These are phyloP conservation scores for Gymnopithys bicolor DNA, from an alignment of 2,797 vertebrate species.

Conservation along the genomic window DNA sequence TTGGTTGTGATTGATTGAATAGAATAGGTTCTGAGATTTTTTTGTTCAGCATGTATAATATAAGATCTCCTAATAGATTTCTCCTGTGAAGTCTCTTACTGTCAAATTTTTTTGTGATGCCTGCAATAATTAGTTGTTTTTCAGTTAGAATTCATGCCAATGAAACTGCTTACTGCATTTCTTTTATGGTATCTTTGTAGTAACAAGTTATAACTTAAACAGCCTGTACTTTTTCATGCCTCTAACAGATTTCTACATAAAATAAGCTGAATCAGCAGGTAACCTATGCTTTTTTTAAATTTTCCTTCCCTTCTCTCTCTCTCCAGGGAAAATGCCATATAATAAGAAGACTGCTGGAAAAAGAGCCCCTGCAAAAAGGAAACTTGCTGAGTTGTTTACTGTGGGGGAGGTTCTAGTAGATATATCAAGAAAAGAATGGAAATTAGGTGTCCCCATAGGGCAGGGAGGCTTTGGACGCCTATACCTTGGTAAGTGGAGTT, in stretches of 20 bases:
- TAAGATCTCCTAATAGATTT: not conserved
- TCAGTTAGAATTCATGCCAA: not conserved
- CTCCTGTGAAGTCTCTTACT: not conserved
- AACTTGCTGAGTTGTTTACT: constrained; percentile 90
- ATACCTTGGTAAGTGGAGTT: constrained; percentile 86
- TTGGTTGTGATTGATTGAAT: not conserved
- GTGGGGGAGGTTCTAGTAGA: constrained; percentile 89
- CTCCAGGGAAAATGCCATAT: constrained; percentile 84
- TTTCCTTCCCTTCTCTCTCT: not conserved
- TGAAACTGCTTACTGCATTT: not conserved
- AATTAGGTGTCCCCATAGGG: constrained; percentile 88
- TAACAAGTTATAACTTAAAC: not conserved
- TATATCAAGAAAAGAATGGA: constrained; percentile 89
- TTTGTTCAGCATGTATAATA: not conserved
- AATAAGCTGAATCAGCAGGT: not conserved
- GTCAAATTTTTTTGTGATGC: not conserved
- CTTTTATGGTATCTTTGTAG: not conserved
- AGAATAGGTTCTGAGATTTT: not conserved
- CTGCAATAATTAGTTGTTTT: not conserved
- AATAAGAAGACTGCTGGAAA: constrained; percentile 80
- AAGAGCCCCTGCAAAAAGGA: constrained; percentile 86
- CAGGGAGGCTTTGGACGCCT: constrained; percentile 94
- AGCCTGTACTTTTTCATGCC: not conserved
- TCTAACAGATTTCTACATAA: not conserved
- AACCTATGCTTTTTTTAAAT: not conserved